phyloP scores from a whole-genome alignment of 2,797 vertebrate species.

The Iguana delicatissima region DNA sequence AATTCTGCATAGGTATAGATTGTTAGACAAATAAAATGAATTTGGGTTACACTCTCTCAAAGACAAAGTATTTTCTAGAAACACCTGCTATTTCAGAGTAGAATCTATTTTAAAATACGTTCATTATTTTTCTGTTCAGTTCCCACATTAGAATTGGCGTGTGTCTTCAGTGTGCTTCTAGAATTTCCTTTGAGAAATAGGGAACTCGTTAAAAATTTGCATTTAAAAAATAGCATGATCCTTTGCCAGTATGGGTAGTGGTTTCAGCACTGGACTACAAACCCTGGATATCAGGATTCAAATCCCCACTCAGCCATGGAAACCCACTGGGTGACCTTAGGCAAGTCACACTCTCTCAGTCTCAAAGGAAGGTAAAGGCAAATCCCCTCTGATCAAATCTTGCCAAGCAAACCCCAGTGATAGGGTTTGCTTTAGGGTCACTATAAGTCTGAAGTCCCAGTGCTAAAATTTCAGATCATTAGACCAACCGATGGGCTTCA shows the following conservation, averaged over 20 bases:
- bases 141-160: not conserved
- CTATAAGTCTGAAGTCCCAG: not conserved
- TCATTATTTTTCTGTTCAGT: not conserved
- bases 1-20: not conserved
- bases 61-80: not conserved
- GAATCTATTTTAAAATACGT: not conserved
- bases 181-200: not conserved
- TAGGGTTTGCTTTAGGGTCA: too few relatives aligned
- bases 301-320: too few relatives aligned
- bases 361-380: too few relatives aligned
- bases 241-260: not conserved
- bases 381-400: too few relatives aligned
- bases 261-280: too few relatives aligned
- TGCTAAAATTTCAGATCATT: not conserved
- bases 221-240: not conserved
- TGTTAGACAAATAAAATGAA: not conserved
- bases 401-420: too few relatives aligned
- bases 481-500: too few relatives aligned
- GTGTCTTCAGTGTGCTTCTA: not conserved
- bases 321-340: too few relatives aligned
- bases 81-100: not conserved
- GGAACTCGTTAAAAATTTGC: not conserved
- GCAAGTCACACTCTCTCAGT: too few relatives aligned
- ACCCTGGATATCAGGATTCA: too few relatives aligned
- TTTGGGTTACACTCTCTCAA: not conserved